Conservation (phyloP, 2,113 vertebrate species). For the Eurystomus gularis region DNA sequence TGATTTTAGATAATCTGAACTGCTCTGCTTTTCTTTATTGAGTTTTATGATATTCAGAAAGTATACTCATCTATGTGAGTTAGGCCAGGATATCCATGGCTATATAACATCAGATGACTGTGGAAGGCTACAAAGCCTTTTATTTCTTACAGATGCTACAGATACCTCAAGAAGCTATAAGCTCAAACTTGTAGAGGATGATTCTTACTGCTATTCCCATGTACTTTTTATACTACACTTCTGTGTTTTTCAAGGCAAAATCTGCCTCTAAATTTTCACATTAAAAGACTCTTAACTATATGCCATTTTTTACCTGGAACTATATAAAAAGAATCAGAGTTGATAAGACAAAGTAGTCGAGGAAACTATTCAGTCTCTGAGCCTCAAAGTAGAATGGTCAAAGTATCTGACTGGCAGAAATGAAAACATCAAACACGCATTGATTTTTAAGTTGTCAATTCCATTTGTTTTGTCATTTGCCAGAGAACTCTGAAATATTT, state of each 20-base stretch:
- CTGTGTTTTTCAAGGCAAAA: not conserved
- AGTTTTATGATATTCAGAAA: not conserved
- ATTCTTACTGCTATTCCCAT: not conserved
- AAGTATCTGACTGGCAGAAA: conserved; percentile 60
- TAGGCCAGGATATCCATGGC: not conserved
- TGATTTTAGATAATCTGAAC: not conserved
- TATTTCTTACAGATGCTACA: not conserved
- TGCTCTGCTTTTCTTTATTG: not conserved
- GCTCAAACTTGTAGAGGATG: not conserved
- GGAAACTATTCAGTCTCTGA: not conserved
- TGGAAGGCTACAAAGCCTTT: not conserved
- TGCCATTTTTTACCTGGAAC: not conserved
- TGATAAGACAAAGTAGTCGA: not conserved
- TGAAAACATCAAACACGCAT: conserved; percentile 75
- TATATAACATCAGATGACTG: not conserved
- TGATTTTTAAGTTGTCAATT: conserved; percentile 67
- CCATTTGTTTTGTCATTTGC: conserved; percentile 63
- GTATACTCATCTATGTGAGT: not conserved
- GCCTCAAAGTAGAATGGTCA: conserved; percentile 35
- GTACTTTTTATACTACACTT: not conserved
- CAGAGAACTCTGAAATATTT: conserved; percentile 9
- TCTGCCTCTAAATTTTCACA: not conserved
- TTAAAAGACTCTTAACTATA: not conserved
- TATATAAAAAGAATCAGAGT: not conserved
- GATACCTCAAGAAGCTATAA: not conserved